Conservation (phyloP, 2,113 vertebrate genomes). For the Mormyrus lacerda region DNA sequence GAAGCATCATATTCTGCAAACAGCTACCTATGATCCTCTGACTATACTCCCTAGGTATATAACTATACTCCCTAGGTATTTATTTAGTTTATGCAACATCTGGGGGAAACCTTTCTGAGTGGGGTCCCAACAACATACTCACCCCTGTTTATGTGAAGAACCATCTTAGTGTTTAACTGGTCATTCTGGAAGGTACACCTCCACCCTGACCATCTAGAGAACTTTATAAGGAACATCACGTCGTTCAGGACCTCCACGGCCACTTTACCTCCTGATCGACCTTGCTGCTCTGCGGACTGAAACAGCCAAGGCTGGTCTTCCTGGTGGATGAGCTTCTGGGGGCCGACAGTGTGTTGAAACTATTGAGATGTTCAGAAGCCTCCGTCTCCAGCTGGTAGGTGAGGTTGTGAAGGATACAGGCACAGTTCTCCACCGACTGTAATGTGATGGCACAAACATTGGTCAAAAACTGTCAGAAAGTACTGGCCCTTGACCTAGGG, state of each 20-base stretch:
- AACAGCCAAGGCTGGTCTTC: conserved; percentile 74
- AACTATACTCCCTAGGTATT: not conserved
- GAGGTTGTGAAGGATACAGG: conserved; percentile 87
- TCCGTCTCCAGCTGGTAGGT: conserved; percentile 80
- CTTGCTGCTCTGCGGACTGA: conserved; percentile 79
- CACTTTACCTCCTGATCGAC: conserved; percentile 46
- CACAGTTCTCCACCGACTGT: conserved; percentile 89
- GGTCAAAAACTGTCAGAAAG: not conserved
- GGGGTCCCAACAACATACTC: not conserved
- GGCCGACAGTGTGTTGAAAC: conserved; percentile 39
- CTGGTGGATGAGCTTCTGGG: conserved; percentile 33
- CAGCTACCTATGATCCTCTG: not conserved
- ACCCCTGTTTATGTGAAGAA: not conserved
- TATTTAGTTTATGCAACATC: not conserved
- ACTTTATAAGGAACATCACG: not conserved
- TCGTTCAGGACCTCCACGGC: not conserved
- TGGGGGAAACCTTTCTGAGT: not conserved
- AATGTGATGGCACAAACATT: not conserved
- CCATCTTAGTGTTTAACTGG: not conserved
- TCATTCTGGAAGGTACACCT: not conserved
- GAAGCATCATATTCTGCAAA: not conserved
- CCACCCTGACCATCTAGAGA: not conserved
- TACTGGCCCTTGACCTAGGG: not conserved
- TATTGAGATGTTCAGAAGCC: conserved; percentile 64
- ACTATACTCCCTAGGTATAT: not conserved